Base-by-base conservation (phyloP, 2,888 invertebrate genomes). In the Meiosimyza platycephala region DNA sequence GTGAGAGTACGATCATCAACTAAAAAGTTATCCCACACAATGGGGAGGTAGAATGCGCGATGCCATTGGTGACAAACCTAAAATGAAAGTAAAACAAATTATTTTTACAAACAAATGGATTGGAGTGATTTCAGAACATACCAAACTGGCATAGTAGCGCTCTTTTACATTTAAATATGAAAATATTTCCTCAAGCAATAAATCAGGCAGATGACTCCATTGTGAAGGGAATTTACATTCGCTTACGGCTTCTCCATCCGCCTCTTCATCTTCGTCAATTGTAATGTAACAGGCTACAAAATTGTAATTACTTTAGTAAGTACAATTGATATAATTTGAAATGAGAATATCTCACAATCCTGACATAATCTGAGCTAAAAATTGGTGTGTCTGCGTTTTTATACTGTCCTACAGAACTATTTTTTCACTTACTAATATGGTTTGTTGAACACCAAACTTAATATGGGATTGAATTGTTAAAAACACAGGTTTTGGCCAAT, bases 21-120 rank as follows among this genome's bases (percentile, higher is more conserved):
- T 1, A 90, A 88, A 81, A 95, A 95, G 13, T 90, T 90, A 9
- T 91, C 89, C 95, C 95, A 95, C n/a, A 93, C 91, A 51, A 89
- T 89, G 16, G 93, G 93, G 40, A 94, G 88, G 81, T 93, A 90
- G 83, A 95, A 94, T 6, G 91, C 92, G 62, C 89, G 85, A 79
- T 92, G 89, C 94, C 93, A 94, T 59, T 86, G 85, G 3, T 82
- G 81, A 72, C 87, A 87, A 1, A 87, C 87, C 87, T 87, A 16
- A 5, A 28, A 22, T 16, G 48, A 11, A 55, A 15, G 50, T 18
- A 6, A 18, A 13, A n/a, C 47, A n/a, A 15, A 13, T 40, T 6
- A 63, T 54, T 59, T 22, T 7, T 18, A 4, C 4, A n/a, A 51
- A 9, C 40, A 40, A 9, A 9, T 4, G 40, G 1, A 40, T 6